Percentiles rank a stretch among this genome's conserved stretches.
phyloP scores from a whole-genome alignment of 2,113 vertebrate species.

The Vulpes ferrilata region DNA sequence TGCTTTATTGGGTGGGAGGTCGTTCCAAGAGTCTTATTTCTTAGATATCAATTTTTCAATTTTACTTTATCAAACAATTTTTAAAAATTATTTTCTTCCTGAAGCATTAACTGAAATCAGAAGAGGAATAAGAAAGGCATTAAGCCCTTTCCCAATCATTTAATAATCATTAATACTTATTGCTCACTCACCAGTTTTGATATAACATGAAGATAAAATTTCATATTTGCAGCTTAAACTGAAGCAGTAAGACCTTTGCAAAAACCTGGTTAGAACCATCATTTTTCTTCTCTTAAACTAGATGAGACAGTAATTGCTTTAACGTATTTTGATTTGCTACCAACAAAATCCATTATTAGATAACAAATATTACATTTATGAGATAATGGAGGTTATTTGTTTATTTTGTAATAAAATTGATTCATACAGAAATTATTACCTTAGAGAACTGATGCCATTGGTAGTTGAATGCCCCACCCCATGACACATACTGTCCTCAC shows the following conservation, averaged over 20 bases:
- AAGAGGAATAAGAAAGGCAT: background rate
- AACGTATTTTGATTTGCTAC: background rate
- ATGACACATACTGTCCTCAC: background rate
- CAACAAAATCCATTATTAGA: slow-evolving; percentile 9
- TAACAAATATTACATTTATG: slow-evolving; percentile 7
- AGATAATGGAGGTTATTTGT: background rate
- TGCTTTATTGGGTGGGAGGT: background rate
- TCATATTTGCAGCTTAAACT: slow-evolving; percentile 7
- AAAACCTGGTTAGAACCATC: background rate
- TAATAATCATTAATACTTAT: slow-evolving; percentile 14
- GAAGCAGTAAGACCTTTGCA: background rate
- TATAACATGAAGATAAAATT: background rate
- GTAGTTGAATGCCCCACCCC: background rate
- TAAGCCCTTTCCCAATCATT: background rate
- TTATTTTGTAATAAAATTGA: background rate
- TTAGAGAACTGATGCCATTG: background rate
- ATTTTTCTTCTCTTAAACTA: slow-evolving; percentile 31
- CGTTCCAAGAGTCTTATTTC: background rate
- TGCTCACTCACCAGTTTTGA: slow-evolving; percentile 1
- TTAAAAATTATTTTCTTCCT: background rate
- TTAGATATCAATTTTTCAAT: background rate
- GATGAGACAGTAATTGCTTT: slow-evolving; percentile 19
- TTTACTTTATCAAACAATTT: slow-evolving; percentile 36
- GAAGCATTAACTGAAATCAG: slow-evolving; percentile 9
- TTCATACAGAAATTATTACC: background rate